Evolutionary conservation across 2,888 invertebrate species (phyloP).

Genomic region (Macrosoma leucophasiata): DNA sequence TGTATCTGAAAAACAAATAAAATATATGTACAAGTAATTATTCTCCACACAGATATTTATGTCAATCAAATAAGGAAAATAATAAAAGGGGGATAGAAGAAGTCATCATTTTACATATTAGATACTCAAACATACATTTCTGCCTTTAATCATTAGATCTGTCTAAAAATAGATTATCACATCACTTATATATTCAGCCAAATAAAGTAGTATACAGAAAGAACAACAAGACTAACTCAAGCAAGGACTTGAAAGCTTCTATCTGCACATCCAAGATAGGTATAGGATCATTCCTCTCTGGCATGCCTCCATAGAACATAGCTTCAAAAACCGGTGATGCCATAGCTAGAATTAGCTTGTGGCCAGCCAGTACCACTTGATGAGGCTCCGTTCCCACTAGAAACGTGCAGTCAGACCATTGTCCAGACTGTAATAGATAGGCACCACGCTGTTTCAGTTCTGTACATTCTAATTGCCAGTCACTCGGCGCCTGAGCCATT

Average conservation of each 20-base stretch:
- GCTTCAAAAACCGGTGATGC: constrained; percentile 92
- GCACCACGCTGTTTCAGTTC: constrained; percentile 83
- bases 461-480: constrained; percentile 86
- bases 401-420: constrained; percentile 90
- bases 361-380: constrained; percentile 83
- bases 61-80: too few species aligned
- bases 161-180: constrained; percentile 1
- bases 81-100: too few species aligned
- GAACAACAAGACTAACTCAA: constrained; percentile 76
- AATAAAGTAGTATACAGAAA: too few species aligned
- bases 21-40: too few species aligned
- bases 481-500: constrained; percentile 76
- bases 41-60: too few species aligned
- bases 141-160: too few species aligned
- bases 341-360: constrained; percentile 89
- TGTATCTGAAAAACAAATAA: constrained; percentile 74
- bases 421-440: constrained; percentile 84
- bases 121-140: too few species aligned
- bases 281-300: constrained; percentile 85
- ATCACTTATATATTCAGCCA: not conserved
- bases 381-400: constrained; percentile 86
- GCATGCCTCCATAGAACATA: constrained; percentile 91
- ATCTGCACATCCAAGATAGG: constrained; percentile 89
- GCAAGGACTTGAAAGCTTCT: constrained; percentile 87
- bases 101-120: too few species aligned